These are phyloP conservation scores for Drosophila persimilis DNA, from an alignment of 1,140 invertebrate species.

Conservation along the genomic window DNA sequence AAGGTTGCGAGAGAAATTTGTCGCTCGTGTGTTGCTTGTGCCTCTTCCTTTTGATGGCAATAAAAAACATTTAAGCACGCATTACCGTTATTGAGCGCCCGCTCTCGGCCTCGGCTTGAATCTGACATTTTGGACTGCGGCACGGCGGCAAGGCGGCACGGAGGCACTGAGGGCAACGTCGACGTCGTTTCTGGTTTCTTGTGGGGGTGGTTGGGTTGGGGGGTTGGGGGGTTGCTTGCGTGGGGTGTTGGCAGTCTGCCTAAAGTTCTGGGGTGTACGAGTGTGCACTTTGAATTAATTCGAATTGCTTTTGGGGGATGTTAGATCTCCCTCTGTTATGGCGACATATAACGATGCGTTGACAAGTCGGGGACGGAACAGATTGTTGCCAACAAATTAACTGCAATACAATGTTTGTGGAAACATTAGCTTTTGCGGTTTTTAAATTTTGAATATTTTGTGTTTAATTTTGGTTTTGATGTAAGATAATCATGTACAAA, in stretches of 20 bases:
- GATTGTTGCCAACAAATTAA: conserved; percentile 55
- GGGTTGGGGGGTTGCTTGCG: not conserved
- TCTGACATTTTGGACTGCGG: conserved; percentile 64
- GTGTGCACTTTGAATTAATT: conserved; percentile 76
- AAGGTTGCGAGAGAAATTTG: conserved; percentile 45
- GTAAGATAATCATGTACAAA: not conserved
- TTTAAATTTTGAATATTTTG: conserved; percentile 2
- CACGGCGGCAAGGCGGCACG: not conserved
- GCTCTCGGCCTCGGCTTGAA: conserved; percentile 50
- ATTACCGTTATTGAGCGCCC: conserved; percentile 73
- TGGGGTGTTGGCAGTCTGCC: conserved; percentile 14
- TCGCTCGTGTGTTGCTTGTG: conserved; percentile 24
- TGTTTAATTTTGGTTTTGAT: not conserved
- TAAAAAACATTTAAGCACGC: conserved; percentile 81
- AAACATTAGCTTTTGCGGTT: not conserved
- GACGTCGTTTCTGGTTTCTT: conserved; percentile 1
- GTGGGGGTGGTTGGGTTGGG: conserved; percentile 22
- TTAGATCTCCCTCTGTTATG: conserved; percentile 54
- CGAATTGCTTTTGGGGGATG: conserved; percentile 75
- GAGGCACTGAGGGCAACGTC: conserved; percentile 19
- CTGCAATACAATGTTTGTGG: conserved; percentile 31
- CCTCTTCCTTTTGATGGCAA: conserved; percentile 53
- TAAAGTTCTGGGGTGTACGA: not conserved
- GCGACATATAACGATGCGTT: conserved; percentile 52
- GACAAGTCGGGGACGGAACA: conserved; percentile 43